phyloP scores from a whole-genome alignment of 2,888 invertebrate genomes.

The Heliconius charithonia region DNA sequence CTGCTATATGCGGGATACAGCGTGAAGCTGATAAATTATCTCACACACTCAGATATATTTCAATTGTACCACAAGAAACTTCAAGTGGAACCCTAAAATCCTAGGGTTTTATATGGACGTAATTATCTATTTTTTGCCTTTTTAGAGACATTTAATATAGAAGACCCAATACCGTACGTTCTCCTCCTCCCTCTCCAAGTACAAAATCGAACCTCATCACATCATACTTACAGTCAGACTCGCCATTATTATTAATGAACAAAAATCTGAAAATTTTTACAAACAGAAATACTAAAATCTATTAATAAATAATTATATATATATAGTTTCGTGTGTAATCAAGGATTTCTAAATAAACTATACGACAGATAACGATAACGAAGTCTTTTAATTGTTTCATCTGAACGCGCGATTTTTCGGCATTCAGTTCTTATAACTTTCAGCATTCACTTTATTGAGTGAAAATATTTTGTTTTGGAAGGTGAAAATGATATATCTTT shows the following conservation, averaged over 20 bases:
- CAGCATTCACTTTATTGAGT: no score
- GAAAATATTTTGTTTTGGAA: not conserved
- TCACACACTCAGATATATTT: no score
- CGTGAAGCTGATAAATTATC: no score
- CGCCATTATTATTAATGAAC: not conserved
- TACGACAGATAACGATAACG: conserved; percentile 43
- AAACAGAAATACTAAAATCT: not conserved
- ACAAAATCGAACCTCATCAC: no score
- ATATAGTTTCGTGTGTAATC: conserved; percentile 37
- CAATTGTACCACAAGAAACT: no score
- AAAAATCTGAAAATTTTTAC: not conserved
- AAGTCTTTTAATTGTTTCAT: conserved; percentile 34
- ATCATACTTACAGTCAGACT: not conserved
- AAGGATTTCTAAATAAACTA: conserved; percentile 47
- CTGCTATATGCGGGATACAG: no score
- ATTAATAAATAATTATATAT: not conserved
- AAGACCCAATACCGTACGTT: no score
- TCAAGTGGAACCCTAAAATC: no score
- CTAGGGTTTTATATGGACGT: no score
- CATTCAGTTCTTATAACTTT: not conserved
- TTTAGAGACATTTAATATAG: not conserved
- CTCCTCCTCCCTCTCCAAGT: no score
- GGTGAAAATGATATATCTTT: not conserved
- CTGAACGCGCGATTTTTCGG: conserved; percentile 32
- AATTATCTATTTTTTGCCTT: not conserved